Evolutionary conservation across 2,113 vertebrate genomes (phyloP).

Genomic region (Sakesphorus luctuosus): DNA sequence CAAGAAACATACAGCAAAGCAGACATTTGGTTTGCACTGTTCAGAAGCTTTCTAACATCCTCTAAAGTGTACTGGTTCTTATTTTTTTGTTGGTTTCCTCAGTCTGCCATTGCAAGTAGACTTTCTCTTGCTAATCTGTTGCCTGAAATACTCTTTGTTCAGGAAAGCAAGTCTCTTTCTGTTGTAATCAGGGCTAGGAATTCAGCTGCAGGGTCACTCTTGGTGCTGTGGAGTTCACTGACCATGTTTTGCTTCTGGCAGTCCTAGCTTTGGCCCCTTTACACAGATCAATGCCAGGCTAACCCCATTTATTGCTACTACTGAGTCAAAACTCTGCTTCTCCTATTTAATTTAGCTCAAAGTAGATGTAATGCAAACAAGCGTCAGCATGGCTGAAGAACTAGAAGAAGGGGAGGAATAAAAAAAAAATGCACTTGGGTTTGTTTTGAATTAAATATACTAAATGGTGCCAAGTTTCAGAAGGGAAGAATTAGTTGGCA

Average conservation of each 20-base stretch:
- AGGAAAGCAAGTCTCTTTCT: conserved; percentile 40
- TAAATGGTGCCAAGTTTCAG: not conserved
- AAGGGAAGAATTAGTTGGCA: not conserved
- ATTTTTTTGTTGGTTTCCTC: not conserved
- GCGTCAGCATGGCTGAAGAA: not conserved
- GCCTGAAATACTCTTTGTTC: conserved; percentile 56
- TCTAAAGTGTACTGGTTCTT: not conserved
- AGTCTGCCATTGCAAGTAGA: conserved; percentile 8
- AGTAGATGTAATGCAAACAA: conserved; percentile 14
- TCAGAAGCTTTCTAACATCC: not conserved
- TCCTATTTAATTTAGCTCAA: conserved; percentile 56
- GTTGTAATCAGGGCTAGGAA: conserved; percentile 38
- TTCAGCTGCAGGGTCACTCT: conserved; percentile 48
- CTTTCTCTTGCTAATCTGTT: conserved; percentile 22
- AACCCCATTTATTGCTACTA: conserved; percentile 64
- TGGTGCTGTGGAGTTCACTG: conserved; percentile 66
- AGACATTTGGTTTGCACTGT: not conserved
- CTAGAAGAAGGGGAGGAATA: not conserved
- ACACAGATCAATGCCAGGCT: conserved; percentile 59
- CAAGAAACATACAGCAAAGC: accelerated
- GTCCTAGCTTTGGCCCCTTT: conserved; percentile 35
- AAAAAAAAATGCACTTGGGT: not conserved
- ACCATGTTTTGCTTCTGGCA: conserved; percentile 40
- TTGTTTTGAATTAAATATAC: not conserved
- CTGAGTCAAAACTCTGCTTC: conserved; percentile 54